A percentile compares a stretch with the other conserved stretches of the same genome.
Evolutionary conservation across 2,888 invertebrate genomes (phyloP).

Genomic region (Serripes groenlandicus): DNA sequence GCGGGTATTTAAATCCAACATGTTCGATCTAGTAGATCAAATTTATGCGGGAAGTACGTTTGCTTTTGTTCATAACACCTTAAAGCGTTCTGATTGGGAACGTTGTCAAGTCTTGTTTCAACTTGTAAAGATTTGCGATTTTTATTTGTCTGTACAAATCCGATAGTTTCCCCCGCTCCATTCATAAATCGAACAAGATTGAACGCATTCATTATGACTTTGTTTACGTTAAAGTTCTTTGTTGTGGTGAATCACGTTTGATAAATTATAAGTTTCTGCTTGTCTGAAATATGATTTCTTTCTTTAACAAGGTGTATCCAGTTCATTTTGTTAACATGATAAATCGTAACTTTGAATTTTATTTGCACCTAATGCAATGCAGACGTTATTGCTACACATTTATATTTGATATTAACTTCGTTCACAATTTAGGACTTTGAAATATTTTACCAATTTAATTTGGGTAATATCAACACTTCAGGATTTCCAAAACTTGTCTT

Average conservation of each 20-base stretch:
- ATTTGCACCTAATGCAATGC: too few relatives aligned
- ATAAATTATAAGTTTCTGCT: background rate
- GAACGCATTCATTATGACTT: constrained; percentile 18
- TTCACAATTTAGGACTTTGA: too few relatives aligned
- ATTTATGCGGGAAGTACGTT: constrained; percentile 62
- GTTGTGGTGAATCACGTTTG: constrained; percentile 6
- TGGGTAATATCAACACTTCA: too few relatives aligned
- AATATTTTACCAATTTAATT: too few relatives aligned
- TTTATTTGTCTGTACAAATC: constrained; percentile 44
- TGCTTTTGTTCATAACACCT: constrained; percentile 39
- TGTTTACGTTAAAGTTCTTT: constrained; percentile 26
- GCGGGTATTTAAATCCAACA: constrained; percentile 70
- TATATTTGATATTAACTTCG: too few relatives aligned
- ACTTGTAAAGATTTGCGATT: constrained; percentile 36
- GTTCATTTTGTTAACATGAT: too few relatives aligned
- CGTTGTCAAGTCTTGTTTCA: constrained; percentile 28
- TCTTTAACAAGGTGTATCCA: too few relatives aligned
- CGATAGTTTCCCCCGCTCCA: constrained; percentile 58
- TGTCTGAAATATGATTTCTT: too few relatives aligned
- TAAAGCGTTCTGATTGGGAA: constrained; percentile 47
- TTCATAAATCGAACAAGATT: constrained; percentile 60
- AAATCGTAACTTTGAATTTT: too few relatives aligned
- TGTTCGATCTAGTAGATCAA: constrained; percentile 61
- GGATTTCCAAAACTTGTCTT: too few relatives aligned
- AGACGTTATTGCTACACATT: too few relatives aligned